These are phyloP conservation scores for Berghia stephanieae DNA, from an alignment of 1,140 invertebrate species.

Conservation along the genomic window DNA sequence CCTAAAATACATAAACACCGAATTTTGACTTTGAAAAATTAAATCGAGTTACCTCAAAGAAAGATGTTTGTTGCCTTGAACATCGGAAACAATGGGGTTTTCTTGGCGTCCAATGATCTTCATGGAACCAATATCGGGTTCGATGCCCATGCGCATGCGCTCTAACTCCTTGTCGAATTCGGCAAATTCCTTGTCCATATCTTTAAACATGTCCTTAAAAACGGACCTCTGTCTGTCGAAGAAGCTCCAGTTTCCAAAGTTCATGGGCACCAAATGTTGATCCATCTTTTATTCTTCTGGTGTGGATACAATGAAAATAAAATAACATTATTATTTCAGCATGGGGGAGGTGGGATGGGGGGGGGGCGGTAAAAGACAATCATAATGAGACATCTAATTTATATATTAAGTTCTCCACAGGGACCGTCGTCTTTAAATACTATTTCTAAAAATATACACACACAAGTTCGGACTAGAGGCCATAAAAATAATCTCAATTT, in stretches of 20 bases:
- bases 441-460: too few relatives aligned
- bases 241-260: slow-evolving; percentile 58
- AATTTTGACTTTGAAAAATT: background rate
- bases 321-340: too few relatives aligned
- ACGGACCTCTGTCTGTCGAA: slow-evolving; percentile 57
- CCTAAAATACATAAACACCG: background rate
- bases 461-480: too few relatives aligned
- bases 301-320: too few relatives aligned
- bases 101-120: slow-evolving; percentile 55
- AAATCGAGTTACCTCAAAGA: slow-evolving; percentile 38
- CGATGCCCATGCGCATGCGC: slow-evolving; percentile 41
- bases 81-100: slow-evolving; percentile 52
- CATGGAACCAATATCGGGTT: slow-evolving; percentile 26
- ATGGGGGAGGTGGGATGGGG: too few relatives aligned
- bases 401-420: too few relatives aligned
- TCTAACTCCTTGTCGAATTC: slow-evolving; percentile 55
- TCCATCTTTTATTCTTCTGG: too few relatives aligned
- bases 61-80: slow-evolving; percentile 54
- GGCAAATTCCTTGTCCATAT: slow-evolving; percentile 47
- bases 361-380: too few relatives aligned
- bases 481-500: too few relatives aligned
- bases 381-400: too few relatives aligned
- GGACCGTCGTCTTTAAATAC: too few relatives aligned
- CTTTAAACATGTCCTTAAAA: slow-evolving; percentile 43
- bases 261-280: too few relatives aligned